A percentile compares a stretch with the other conserved stretches of the same genome.
Evolutionary conservation across 2,113 vertebrate species (phyloP).

Genomic region (Lutjanus erythropterus): DNA sequence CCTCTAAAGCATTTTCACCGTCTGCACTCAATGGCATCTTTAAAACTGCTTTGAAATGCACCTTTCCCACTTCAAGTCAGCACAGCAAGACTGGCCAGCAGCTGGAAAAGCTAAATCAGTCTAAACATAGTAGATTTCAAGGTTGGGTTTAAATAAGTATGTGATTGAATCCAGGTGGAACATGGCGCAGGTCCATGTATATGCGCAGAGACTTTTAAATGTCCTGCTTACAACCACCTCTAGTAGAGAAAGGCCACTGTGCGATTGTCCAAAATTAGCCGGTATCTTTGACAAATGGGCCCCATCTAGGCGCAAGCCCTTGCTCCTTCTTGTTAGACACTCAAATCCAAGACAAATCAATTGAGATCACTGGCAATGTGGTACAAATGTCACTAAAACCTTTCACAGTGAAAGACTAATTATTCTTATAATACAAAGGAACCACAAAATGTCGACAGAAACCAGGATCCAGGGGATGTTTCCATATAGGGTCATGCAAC

Average conservation of each 20-base stretch:
- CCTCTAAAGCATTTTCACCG: conserved; percentile 78
- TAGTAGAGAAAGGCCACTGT: conserved; percentile 84
- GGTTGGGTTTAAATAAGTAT: conserved; percentile 52
- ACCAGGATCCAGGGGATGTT: conserved; percentile 73
- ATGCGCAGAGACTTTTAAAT: conserved; percentile 57
- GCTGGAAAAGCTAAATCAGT: conserved; percentile 59
- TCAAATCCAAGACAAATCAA: conserved; percentile 58
- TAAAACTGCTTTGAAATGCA: conserved; percentile 70
- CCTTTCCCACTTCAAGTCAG: conserved; percentile 56
- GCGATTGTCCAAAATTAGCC: conserved; percentile 84
- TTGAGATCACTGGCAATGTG: conserved; percentile 68
- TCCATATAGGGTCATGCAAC: conserved; percentile 80
- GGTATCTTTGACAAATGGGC: conserved; percentile 59
- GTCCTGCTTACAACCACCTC: conserved; percentile 72
- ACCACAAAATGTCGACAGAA: conserved; percentile 71
- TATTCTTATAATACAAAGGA: conserved; percentile 65
- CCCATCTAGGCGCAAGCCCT: conserved; percentile 63
- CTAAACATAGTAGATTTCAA: conserved; percentile 60
- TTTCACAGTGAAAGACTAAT: conserved; percentile 71
- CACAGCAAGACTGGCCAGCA: conserved; percentile 63
- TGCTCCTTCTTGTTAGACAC: conserved; percentile 68
- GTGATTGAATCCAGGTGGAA: conserved; percentile 64
- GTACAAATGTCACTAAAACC: conserved; percentile 66
- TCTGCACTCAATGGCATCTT: conserved; percentile 65
- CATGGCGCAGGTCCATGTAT: conserved; percentile 62